A percentile compares a stretch with the other conserved stretches of the same genome.
These are phyloP conservation scores for Delphinapterus leucas DNA, from an alignment of 2,113 vertebrate genomes.

Conservation along the genomic window DNA sequence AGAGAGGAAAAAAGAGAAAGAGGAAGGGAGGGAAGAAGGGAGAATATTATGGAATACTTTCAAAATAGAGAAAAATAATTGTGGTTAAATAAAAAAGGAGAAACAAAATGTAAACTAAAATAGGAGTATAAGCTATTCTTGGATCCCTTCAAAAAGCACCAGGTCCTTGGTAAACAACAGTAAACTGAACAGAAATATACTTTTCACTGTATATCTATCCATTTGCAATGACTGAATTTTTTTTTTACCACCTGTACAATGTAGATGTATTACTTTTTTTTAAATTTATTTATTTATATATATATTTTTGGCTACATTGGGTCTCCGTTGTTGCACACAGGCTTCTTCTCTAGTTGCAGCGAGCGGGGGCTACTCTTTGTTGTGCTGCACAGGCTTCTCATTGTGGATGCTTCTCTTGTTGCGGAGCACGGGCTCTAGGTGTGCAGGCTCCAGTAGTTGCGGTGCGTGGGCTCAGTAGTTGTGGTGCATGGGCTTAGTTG, in stretches of 20 bases:
- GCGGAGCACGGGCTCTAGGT: not conserved
- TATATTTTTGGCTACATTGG: not conserved
- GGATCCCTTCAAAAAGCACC: not conserved
- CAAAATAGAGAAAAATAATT: not conserved
- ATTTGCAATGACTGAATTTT: not conserved
- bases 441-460: too few species aligned
- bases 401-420: not conserved
- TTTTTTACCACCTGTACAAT: not conserved
- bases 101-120: not conserved
- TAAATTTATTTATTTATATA: not conserved
- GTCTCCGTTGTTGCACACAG: rapidly evolving
- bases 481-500: not conserved
- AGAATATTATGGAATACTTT: not conserved
- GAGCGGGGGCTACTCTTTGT: not conserved
- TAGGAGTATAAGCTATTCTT: not conserved
- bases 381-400: rapidly evolving
- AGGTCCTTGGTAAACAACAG: not conserved
- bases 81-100: not conserved
- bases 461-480: not conserved
- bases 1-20: not conserved
- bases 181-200: not conserved
- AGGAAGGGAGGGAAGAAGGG: not conserved
- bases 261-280: not conserved
- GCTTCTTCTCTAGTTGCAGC: not conserved
- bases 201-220: not conserved